phyloP scores from a whole-genome alignment of 2,888 invertebrate genomes.

The Caradrina clavipalpis region DNA sequence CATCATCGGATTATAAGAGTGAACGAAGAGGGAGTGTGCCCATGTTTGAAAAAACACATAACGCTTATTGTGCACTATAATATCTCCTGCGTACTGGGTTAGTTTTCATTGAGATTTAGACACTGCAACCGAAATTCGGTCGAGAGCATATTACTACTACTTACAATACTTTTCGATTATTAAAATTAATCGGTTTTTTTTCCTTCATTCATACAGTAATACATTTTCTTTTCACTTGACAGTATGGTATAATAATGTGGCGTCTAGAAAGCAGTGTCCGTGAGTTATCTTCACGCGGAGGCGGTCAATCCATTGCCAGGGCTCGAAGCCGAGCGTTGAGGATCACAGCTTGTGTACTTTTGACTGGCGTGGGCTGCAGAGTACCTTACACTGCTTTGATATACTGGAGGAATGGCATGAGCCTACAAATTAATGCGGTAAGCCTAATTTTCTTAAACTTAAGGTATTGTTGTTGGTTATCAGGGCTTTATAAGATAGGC shows the following conservation, averaged over 20 bases:
- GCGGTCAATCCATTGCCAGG: conserved; percentile 90
- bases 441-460: conserved; percentile 40
- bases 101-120: too few species aligned
- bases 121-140: too few species aligned
- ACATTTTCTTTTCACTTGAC: neutral
- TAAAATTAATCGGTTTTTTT: too few species aligned
- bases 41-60: too few species aligned
- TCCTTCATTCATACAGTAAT: neutral
- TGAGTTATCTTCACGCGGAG: conserved; percentile 91
- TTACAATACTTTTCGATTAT: too few species aligned
- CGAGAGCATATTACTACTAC: too few species aligned
- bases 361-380: conserved; percentile 93
- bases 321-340: conserved; percentile 93
- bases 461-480: too few species aligned
- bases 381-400: conserved; percentile 94
- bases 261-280: conserved; percentile 93
- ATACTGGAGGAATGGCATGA: conserved; percentile 91
- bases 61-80: too few species aligned
- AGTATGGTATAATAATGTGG: conserved; percentile 85
- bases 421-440: conserved; percentile 86
- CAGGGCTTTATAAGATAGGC: too few species aligned
- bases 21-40: too few species aligned
- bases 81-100: too few species aligned
- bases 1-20: too few species aligned
- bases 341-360: conserved; percentile 93